These are phyloP conservation scores for Chaetura pelagica DNA, from an alignment of 2,113 vertebrate species.

Conservation along the genomic window DNA sequence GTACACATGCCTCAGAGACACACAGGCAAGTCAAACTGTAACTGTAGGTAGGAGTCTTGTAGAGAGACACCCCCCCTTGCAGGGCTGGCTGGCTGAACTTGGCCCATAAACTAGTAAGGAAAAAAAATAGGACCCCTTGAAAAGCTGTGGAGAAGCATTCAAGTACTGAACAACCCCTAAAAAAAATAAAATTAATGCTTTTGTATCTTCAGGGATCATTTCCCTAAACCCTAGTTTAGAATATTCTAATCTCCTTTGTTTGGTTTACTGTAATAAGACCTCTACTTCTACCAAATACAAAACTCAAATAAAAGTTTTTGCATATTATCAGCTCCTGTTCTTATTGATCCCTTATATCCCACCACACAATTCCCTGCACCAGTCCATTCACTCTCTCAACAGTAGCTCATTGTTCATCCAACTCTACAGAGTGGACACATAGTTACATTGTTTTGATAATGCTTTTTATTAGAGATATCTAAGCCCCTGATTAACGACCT, in stretches of 20 bases:
- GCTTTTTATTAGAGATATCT: neutral
- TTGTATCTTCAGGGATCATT: neutral
- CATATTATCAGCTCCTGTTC: neutral
- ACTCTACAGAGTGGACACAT: neutral
- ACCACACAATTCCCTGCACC: neutral
- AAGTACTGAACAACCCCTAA: neutral
- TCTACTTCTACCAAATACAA: neutral
- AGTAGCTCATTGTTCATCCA: neutral
- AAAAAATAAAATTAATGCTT: neutral
- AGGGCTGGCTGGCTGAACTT: no score
- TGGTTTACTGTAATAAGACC: neutral
- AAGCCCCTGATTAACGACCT: neutral
- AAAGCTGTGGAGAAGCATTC: neutral
- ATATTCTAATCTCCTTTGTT: neutral
- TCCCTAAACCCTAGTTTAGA: neutral
- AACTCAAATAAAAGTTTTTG: neutral
- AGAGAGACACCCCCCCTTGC: no score
- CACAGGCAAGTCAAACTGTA: no score
- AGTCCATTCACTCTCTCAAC: neutral
- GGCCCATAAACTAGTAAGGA: neutral
- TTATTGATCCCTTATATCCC: neutral
- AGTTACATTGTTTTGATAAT: neutral
- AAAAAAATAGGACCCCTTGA: neutral
- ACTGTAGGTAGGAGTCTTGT: no score
- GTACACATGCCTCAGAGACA: no score